A percentile compares a stretch with the other conserved stretches of the same genome.
phyloP scores from a whole-genome alignment of 2,888 invertebrate genomes.

The Steinernema scapterisci region DNA sequence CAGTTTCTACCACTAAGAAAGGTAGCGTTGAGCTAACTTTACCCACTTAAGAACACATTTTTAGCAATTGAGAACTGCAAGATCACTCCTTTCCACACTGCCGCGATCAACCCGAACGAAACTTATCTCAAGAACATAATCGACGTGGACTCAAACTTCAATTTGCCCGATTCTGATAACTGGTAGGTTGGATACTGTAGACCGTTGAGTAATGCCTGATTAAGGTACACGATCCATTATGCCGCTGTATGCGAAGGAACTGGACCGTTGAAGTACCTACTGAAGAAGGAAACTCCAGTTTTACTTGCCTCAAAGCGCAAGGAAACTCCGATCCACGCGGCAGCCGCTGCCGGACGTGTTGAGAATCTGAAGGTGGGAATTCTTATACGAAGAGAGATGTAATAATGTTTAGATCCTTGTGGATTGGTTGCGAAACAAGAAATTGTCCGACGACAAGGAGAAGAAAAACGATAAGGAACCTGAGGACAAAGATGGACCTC shows the following conservation, averaged over 20 bases:
- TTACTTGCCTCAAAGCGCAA: slow-evolving; percentile 46
- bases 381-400: neutral
- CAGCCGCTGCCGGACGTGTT: slow-evolving; percentile 52
- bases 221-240: slow-evolving; percentile 70
- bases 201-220: neutral
- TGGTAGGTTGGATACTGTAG: slow-evolving; percentile 61
- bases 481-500: slow-evolving; percentile 57
- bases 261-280: slow-evolving; percentile 69
- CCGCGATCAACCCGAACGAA: slow-evolving; percentile 71
- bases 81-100: slow-evolving; percentile 72
- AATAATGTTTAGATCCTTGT: slow-evolving; percentile 25
- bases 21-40: slow-evolving; percentile 1
- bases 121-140: slow-evolving; percentile 66
- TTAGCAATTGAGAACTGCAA: slow-evolving; percentile 61
- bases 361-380: slow-evolving; percentile 44
- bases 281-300: slow-evolving; percentile 41
- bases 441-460: slow-evolving; percentile 23
- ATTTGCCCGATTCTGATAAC: slow-evolving; percentile 69
- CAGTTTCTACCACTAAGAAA: slow-evolving; percentile 69
- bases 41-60: neutral
- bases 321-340: slow-evolving; percentile 56
- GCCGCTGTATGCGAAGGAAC: slow-evolving; percentile 71
- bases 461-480: slow-evolving; percentile 58
- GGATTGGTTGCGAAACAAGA: slow-evolving; percentile 17
- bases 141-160: slow-evolving; percentile 69